A percentile compares a stretch with the other conserved stretches of the same genome.
Conservation (phyloP, 2,888 invertebrate species). For the Campaea margaritaria region DNA sequence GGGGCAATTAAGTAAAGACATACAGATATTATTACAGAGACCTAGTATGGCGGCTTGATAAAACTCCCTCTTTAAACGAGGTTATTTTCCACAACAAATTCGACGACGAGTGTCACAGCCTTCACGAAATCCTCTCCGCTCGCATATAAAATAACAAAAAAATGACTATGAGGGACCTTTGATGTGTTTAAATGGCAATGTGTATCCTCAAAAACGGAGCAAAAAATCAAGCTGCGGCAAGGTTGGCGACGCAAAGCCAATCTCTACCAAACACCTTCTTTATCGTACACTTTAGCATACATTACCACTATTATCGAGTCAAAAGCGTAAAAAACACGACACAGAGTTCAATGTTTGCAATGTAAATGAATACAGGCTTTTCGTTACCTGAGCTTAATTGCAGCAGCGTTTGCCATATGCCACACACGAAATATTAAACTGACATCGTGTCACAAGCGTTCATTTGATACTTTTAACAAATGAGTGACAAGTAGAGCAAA, state of each 20-base stretch:
- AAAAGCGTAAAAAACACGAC: background rate
- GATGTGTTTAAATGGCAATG: conserved; percentile 70
- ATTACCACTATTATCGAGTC: conserved; percentile 29
- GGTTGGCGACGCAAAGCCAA: conserved; percentile 56
- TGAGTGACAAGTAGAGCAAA: no score
- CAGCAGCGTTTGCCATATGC: conserved; percentile 57
- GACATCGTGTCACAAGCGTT: background rate
- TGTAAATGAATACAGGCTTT: conserved; percentile 26
- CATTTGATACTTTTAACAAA: no score
- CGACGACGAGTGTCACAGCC: conserved; percentile 31
- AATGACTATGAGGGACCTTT: conserved; percentile 62
- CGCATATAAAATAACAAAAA: conserved; percentile 52
- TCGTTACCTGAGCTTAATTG: conserved; percentile 41
- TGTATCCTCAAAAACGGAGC: conserved; percentile 64
- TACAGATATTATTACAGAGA: no score
- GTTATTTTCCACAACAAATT: conserved; percentile 32
- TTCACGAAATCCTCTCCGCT: conserved; percentile 42
- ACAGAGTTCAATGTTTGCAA: conserved; percentile 30
- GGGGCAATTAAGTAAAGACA: no score
- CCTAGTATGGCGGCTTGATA: no score
- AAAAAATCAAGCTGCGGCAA: conserved; percentile 60
- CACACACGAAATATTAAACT: conserved; percentile 52
- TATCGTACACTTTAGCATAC: conserved; percentile 18
- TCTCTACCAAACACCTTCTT: conserved; percentile 18
- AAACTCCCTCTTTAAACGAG: conserved; percentile 14